phyloP scores from a whole-genome alignment of 2,888 invertebrate species.

The Lepeophtheirus nordmannii region DNA sequence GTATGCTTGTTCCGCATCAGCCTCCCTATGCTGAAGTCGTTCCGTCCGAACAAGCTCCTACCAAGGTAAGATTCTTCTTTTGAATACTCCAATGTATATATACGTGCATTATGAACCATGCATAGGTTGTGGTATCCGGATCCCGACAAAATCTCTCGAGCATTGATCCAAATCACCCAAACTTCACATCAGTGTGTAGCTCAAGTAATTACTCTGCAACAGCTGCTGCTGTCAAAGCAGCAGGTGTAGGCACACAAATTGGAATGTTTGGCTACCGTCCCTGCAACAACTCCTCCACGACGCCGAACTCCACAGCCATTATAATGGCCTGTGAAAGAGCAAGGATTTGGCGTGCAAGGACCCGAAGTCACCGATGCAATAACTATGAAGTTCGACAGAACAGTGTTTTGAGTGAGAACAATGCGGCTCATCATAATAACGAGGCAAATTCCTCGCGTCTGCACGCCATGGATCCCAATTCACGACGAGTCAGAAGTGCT shows the following conservation, averaged over 20 bases:
- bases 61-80: neutral
- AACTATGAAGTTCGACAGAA: neutral
- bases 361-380: neutral
- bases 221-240: neutral
- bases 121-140: neutral
- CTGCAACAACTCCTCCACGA: neutral
- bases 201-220: neutral
- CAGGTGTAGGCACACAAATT: neutral
- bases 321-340: neutral
- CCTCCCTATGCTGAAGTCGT: slow-evolving; percentile 5
- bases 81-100: neutral
- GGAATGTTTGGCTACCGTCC: neutral
- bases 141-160: neutral
- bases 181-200: neutral
- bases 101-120: neutral
- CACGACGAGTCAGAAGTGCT: neutral
- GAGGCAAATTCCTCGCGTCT: neutral
- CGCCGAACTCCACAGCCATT: neutral
- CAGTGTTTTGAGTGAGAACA: neutral
- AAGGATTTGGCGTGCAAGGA: neutral
- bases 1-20: slow-evolving; percentile 15
- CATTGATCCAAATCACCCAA: neutral
- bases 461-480: neutral
- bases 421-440: neutral
- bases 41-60: neutral